Evolutionary conservation across 2,888 invertebrate species (phyloP).

Genomic region (Lithophane semibrunnea): DNA sequence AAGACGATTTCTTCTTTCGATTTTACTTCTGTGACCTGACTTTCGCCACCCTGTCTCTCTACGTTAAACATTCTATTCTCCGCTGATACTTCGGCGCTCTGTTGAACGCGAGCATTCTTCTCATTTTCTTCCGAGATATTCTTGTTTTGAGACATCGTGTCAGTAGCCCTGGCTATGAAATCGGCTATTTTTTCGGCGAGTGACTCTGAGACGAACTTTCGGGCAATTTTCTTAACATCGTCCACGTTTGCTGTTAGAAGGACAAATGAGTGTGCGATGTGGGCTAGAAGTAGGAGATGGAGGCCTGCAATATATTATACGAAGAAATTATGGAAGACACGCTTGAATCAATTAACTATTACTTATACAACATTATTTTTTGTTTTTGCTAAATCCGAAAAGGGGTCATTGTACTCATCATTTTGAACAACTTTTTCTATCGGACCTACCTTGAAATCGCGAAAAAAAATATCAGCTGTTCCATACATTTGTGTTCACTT

Average conservation of each 20-base stretch:
- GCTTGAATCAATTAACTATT: no score
- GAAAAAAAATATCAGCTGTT: no score
- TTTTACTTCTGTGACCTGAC: background rate
- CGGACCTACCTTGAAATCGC: no score
- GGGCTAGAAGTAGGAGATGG: conserved; percentile 66
- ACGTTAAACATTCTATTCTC: conserved; percentile 35
- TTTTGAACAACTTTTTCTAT: no score
- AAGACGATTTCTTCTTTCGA: background rate
- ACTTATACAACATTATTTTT: no score
- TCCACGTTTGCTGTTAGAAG: conserved; percentile 80
- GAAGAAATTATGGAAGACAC: no score
- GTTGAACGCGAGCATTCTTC: background rate
- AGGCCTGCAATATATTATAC: conserved; percentile 68
- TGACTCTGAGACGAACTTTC: conserved; percentile 76
- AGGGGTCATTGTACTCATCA: no score
- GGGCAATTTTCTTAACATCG: conserved; percentile 78
- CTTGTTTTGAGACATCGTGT: background rate
- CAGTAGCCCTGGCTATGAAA: conserved; percentile 67
- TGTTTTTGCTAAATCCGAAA: no score
- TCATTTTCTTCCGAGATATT: conserved; percentile 66
- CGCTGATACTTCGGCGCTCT: conserved; percentile 20
- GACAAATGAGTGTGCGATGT: conserved; percentile 70
- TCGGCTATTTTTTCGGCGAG: conserved; percentile 74
- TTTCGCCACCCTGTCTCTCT: background rate
- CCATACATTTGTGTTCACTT: no score